Percentiles rank a stretch among this genome's conserved stretches.
Evolutionary conservation across 2,113 vertebrate species (phyloP).

Genomic region (Anoura caudifer): DNA sequence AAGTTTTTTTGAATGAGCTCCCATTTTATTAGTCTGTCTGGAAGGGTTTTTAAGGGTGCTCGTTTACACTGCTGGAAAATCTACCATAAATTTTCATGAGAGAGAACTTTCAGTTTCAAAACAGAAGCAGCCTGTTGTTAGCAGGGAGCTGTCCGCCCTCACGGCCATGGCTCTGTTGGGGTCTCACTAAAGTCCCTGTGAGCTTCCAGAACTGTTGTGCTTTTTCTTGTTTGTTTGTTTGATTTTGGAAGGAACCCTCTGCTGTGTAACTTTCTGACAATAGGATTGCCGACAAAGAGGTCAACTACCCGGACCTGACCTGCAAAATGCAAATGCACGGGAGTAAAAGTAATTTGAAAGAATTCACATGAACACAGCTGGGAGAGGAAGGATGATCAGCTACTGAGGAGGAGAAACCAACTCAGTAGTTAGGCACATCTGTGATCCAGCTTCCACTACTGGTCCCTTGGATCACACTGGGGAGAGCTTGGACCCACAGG

Average conservation of each 20-base stretch:
- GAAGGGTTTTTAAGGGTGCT: constrained; percentile 6
- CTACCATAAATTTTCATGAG: not conserved
- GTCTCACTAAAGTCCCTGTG: accelerated
- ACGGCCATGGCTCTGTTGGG: accelerated
- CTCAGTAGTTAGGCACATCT: accelerated
- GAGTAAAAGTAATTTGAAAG: accelerated
- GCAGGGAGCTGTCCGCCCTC: too few species aligned
- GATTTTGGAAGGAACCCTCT: not conserved
- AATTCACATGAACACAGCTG: accelerated
- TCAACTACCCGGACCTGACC: too few species aligned
- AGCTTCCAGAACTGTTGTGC: too few species aligned
- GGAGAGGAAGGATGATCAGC: accelerated
- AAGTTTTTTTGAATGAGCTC: not conserved
- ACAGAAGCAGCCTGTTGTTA: not conserved
- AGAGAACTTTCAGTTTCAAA: not conserved
- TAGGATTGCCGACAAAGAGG: not conserved
- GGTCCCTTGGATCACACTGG: not conserved
- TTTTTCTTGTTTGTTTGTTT: not conserved
- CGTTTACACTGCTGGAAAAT: not conserved
- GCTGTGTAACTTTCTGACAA: accelerated
- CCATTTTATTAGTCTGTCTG: constrained; percentile 55
- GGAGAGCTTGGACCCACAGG: accelerated
- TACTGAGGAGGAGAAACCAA: accelerated
- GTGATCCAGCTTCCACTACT: accelerated
- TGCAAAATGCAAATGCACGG: accelerated